Conservation (phyloP, 2,888 invertebrate genomes). For the Aleiodes alternator region DNA sequence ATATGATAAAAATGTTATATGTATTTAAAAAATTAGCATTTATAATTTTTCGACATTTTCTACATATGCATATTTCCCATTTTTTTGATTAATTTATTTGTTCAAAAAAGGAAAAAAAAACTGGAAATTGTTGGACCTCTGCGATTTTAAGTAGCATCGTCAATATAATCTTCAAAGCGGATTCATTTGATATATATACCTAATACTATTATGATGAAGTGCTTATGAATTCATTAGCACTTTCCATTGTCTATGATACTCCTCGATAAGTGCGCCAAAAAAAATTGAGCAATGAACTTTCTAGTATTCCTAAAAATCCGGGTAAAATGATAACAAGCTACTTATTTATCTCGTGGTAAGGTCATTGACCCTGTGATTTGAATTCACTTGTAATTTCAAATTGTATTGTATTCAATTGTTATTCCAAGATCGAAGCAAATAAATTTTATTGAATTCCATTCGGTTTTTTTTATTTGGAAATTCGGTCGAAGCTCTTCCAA, state of each 20-base stretch:
- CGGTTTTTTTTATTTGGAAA: background rate
- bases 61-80: too few relatives aligned
- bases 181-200: too few relatives aligned
- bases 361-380: background rate
- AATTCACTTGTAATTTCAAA: conserved; percentile 3
- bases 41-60: too few relatives aligned
- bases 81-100: too few relatives aligned
- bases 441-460: background rate
- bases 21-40: too few relatives aligned
- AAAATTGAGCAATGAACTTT: background rate
- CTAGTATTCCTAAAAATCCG: background rate
- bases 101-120: too few relatives aligned
- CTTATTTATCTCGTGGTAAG: background rate
- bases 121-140: too few relatives aligned
- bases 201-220: too few relatives aligned
- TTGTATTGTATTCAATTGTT: background rate
- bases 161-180: too few relatives aligned
- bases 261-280: background rate
- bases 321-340: too few relatives aligned
- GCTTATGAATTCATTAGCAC: background rate
- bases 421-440: conserved; percentile 12
- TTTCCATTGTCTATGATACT: background rate
- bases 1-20: too few relatives aligned
- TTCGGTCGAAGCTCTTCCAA: background rate
- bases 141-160: too few relatives aligned